These are phyloP conservation scores for Poicephalus meyeri DNA, from an alignment of 2,113 vertebrate genomes.

Conservation along the genomic window DNA sequence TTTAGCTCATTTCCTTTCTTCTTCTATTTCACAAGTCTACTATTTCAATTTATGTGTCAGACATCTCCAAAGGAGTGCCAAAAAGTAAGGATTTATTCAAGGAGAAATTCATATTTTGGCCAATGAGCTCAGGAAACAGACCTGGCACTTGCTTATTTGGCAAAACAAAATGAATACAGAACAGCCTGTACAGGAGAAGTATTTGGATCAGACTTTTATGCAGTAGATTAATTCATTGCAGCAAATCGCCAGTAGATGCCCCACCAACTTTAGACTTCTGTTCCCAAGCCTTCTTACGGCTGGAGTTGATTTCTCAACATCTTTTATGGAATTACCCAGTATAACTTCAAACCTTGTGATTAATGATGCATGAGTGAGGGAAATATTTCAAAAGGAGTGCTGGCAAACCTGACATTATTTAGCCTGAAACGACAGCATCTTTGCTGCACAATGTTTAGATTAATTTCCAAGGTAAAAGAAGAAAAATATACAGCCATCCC, in stretches of 20 bases:
- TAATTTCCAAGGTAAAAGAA: neutral
- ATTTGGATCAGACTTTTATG: neutral
- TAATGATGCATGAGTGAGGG: neutral
- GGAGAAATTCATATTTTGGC: neutral
- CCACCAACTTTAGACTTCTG: neutral
- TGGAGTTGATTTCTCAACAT: neutral
- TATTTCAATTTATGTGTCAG: neutral
- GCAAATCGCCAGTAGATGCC: constrained; percentile 18
- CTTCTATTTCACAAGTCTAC: neutral
- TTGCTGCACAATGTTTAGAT: neutral
- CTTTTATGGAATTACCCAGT: neutral
- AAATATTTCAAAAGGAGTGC: neutral
- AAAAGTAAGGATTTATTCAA: neutral
- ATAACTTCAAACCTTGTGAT: neutral
- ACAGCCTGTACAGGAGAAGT: neutral
- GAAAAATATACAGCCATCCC: neutral
- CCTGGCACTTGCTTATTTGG: neutral
- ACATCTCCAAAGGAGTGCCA: neutral
- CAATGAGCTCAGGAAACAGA: neutral
- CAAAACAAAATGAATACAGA: neutral
- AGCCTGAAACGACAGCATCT: neutral
- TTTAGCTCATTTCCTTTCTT: neutral
- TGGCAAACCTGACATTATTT: neutral
- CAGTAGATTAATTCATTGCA: neutral
- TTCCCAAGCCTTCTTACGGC: neutral